Percentiles rank a stretch among this genome's conserved stretches.
Evolutionary conservation across 2,888 invertebrate genomes (phyloP).

Genomic region (Tupiocoris notatus): DNA sequence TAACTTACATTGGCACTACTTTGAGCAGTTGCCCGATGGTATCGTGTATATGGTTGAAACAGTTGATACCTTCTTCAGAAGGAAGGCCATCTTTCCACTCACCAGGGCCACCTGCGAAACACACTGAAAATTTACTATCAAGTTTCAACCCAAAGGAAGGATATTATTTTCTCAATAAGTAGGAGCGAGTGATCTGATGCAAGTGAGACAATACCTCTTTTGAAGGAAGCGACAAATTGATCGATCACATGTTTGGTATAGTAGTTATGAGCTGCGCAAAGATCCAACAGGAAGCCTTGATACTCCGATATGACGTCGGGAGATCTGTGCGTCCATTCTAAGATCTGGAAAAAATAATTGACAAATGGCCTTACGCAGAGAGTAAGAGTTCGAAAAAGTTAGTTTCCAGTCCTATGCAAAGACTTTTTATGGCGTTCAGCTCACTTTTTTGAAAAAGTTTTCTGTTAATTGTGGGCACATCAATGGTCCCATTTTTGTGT

Average conservation of each 20-base stretch:
- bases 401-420: no score
- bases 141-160: not conserved
- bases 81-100: conserved; percentile 65
- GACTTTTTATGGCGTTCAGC: no score
- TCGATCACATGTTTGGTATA: conserved; percentile 64
- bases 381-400: no score
- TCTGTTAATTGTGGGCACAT: no score
- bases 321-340: conserved; percentile 61
- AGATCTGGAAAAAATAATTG: no score
- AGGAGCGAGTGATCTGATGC: not conserved
- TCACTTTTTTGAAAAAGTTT: no score
- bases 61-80: conserved; percentile 58
- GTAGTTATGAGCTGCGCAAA: conserved; percentile 67
- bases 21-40: conserved; percentile 57
- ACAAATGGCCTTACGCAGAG: no score
- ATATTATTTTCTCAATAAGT: not conserved
- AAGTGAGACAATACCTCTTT: conserved; percentile 60
- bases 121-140: not conserved
- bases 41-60: conserved; percentile 66
- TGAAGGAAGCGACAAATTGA: conserved; percentile 63
- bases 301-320: conserved; percentile 59
- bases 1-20: conserved; percentile 62
- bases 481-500: no score
- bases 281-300: conserved; percentile 64
- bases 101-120: conserved; percentile 53